Percentiles rank a stretch among this genome's conserved stretches.
Conservation (phyloP, 2,797 vertebrate genomes). For the Halcyon smyrnensis region DNA sequence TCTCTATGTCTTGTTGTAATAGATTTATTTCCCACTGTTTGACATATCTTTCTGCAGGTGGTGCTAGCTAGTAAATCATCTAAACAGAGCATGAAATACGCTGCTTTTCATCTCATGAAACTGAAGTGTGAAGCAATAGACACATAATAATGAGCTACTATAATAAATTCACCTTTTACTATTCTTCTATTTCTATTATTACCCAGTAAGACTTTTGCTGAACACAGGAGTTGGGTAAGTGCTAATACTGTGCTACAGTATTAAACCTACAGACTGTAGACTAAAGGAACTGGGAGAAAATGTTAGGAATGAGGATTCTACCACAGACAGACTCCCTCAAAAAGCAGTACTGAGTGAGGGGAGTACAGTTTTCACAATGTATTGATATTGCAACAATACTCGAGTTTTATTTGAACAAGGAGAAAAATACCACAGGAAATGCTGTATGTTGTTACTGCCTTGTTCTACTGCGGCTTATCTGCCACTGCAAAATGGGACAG, state of each 20-base stretch:
- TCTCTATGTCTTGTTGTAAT: not conserved
- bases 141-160: not conserved
- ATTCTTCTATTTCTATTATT: not conserved
- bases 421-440: not conserved
- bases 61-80: not conserved
- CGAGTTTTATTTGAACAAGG: not conserved
- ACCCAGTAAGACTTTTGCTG: not conserved
- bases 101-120: not conserved
- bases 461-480: not conserved
- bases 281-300: not conserved
- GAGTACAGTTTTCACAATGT: not conserved
- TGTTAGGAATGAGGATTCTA: not conserved
- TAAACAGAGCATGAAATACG: not conserved
- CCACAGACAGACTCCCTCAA: not conserved
- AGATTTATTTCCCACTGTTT: not conserved
- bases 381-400: not conserved
- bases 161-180: not conserved
- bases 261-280: not conserved
- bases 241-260: not conserved
- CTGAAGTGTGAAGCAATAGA: not conserved
- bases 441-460: not conserved
- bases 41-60: not conserved
- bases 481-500: not conserved
- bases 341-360: not conserved
- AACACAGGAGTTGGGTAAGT: not conserved